These are phyloP conservation scores for Notolepis coatsorum DNA, from an alignment of 2,797 vertebrate genomes.

Conservation along the genomic window DNA sequence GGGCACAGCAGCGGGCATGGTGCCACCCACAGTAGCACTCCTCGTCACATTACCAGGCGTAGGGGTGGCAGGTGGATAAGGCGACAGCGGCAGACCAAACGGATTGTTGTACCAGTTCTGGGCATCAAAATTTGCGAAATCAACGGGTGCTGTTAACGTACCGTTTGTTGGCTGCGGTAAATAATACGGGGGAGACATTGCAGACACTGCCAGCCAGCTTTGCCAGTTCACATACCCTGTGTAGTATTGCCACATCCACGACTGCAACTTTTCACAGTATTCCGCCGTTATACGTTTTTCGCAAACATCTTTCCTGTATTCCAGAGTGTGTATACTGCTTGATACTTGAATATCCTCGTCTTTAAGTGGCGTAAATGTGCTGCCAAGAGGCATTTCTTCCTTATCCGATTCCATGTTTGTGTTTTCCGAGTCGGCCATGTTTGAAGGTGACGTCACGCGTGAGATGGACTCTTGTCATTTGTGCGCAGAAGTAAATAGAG, in stretches of 20 bases:
- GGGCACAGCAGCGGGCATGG: constrained; percentile 45
- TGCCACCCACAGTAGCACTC: constrained; percentile 47
- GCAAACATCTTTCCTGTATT: not conserved
- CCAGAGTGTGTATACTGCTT: too few relatives aligned
- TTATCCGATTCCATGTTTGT: constrained; percentile 65
- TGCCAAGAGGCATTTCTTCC: constrained; percentile 34
- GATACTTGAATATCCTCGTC: constrained; percentile 18
- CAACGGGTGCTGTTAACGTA: constrained; percentile 50
- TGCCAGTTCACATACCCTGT: constrained; percentile 91
- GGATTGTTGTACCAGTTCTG: constrained; percentile 67
- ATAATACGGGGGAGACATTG: constrained; percentile 65
- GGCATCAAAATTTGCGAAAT: constrained; percentile 41
- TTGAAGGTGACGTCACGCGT: constrained; percentile 41
- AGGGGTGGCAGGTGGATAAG: constrained; percentile 31
- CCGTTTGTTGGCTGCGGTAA: constrained; percentile 47
- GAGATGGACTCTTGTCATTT: constrained; percentile 2
- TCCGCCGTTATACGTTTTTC: constrained; percentile 72
- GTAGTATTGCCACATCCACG: constrained; percentile 97
- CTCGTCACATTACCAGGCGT: constrained; percentile 51
- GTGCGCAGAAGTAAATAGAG: not conserved
- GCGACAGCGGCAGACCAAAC: constrained; percentile 59
- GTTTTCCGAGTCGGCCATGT: constrained; percentile 80
- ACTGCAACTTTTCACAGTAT: constrained; percentile 91
- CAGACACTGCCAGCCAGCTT: constrained; percentile 80
- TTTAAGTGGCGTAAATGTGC: constrained; percentile 15